Conservation (phyloP, 1,140 invertebrate genomes). For the Melitaea cinxia region DNA sequence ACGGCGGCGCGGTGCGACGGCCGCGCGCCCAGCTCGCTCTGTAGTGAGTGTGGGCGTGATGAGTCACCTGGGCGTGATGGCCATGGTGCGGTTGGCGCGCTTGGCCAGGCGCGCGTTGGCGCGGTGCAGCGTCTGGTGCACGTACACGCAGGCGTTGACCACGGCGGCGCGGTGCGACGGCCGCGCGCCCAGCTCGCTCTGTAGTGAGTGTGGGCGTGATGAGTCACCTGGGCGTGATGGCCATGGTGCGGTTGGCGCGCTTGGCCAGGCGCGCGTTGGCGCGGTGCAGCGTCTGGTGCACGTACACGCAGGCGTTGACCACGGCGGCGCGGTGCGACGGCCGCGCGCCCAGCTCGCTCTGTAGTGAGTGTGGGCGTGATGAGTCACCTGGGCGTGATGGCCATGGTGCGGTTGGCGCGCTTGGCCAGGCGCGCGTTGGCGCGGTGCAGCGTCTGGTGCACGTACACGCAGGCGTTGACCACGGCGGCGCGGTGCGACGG, state of each 20-base stretch:
- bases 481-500: no score
- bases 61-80: constrained; percentile 82
- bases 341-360: no score
- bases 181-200: no score
- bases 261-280: constrained; percentile 95
- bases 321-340: no score
- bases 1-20: no score
- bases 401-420: constrained; percentile 96
- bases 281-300: constrained; percentile 98
- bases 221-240: constrained; percentile 82
- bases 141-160: constrained; percentile 99
- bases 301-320: constrained; percentile 99
- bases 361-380: no score
- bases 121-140: constrained; percentile 98
- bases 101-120: constrained; percentile 95
- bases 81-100: constrained; percentile 96
- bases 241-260: constrained; percentile 96
- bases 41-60: no score
- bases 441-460: constrained; percentile 98
- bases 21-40: no score
- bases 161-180: no score
- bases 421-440: constrained; percentile 95
- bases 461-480: constrained; percentile 99
- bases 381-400: constrained; percentile 82
- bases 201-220: no score